These are phyloP conservation scores for Osmoderma eremita DNA, from an alignment of 2,888 invertebrate species.

Conservation along the genomic window DNA sequence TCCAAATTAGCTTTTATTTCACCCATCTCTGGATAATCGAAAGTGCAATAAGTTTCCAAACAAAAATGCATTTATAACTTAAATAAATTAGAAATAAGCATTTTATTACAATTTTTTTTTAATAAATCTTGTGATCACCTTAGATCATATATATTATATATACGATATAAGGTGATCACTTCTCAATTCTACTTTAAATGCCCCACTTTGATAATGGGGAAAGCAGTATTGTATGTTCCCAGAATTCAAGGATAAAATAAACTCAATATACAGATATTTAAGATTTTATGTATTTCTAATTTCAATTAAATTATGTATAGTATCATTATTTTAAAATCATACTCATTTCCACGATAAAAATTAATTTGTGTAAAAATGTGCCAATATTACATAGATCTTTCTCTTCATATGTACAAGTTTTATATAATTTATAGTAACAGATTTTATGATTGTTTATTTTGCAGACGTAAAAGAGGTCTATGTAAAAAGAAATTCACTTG, in stretches of 20 bases:
- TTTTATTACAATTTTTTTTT: too few species aligned
- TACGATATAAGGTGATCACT: too few species aligned
- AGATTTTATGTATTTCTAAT: neutral
- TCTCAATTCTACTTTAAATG: too few species aligned
- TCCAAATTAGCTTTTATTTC: too few species aligned
- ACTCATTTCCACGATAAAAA: constrained; percentile 27
- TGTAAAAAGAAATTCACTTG: constrained; percentile 36
- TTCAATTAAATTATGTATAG: constrained; percentile 3
- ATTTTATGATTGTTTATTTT: constrained; percentile 9
- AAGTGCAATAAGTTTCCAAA: too few species aligned
- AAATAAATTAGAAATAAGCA: too few species aligned
- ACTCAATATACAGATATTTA: neutral
- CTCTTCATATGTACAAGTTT: constrained; percentile 28
- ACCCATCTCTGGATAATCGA: too few species aligned
- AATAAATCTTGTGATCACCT: too few species aligned
- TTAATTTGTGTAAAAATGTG: constrained; percentile 40
- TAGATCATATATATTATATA: too few species aligned
- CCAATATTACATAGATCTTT: constrained; percentile 39
- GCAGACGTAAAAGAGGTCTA: constrained; percentile 29
- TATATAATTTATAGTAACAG: constrained; percentile 19
- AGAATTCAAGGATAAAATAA: neutral
- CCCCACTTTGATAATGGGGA: too few species aligned
- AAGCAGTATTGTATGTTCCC: too few species aligned
- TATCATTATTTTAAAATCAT: constrained; percentile 3
- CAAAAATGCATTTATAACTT: too few species aligned